These are phyloP conservation scores for Semotilus atromaculatus DNA, from an alignment of 2,797 vertebrate genomes.

Conservation along the genomic window DNA sequence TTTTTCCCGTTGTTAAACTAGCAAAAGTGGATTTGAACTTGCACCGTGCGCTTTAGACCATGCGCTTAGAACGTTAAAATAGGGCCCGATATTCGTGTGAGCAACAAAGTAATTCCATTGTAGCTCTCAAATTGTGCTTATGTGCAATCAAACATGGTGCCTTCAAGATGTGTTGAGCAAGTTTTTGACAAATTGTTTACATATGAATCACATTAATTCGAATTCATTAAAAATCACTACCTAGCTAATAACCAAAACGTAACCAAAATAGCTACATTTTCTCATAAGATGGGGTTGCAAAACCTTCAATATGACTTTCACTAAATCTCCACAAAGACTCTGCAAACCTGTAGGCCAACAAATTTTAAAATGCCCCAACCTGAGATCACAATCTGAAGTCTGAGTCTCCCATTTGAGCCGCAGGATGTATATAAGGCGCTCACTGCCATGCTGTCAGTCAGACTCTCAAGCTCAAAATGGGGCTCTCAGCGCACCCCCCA, in stretches of 20 bases:
- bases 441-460: constrained; percentile 37
- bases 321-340: neutral
- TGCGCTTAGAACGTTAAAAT: too few relatives aligned
- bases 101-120: neutral
- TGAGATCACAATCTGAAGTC: neutral
- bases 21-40: too few relatives aligned
- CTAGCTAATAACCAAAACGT: neutral
- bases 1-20: too few relatives aligned
- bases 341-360: neutral
- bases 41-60: too few relatives aligned
- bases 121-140: neutral
- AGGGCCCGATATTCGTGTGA: neutral
- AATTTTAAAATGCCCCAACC: neutral
- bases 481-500: constrained; percentile 13
- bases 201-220: neutral
- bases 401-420: neutral
- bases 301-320: neutral
- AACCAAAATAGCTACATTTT: neutral
- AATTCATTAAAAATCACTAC: neutral
- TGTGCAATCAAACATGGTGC: neutral
- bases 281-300: neutral
- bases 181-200: neutral
- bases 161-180: neutral
- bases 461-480: constrained; percentile 15
- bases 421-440: constrained; percentile 22